Conservation (phyloP, 1,140 invertebrate species). For the Glossosoma conforme region DNA sequence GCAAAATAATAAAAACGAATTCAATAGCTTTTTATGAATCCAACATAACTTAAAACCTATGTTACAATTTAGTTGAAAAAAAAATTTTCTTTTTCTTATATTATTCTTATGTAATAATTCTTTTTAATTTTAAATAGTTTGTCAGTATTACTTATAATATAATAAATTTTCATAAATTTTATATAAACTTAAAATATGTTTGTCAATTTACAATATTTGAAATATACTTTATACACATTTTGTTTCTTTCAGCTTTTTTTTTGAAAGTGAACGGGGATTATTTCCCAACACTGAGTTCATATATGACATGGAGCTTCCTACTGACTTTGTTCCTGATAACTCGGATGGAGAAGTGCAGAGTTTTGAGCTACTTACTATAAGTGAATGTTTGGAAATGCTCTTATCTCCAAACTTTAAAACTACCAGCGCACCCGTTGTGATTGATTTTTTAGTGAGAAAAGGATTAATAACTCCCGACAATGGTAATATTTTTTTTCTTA, state of each 20-base stretch:
- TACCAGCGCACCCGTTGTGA: conserved; percentile 81
- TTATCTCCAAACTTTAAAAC: conserved; percentile 85
- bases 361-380: conserved; percentile 79
- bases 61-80: too few species aligned
- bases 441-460: conserved; percentile 89
- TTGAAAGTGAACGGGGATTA: conserved; percentile 85
- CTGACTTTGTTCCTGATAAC: conserved; percentile 84
- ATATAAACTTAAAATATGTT: conserved; percentile 5
- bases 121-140: too few species aligned
- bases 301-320: conserved; percentile 87
- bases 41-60: too few species aligned
- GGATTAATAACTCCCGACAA: conserved; percentile 84
- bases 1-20: too few species aligned
- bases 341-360: conserved; percentile 89
- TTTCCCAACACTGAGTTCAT: conserved; percentile 94
- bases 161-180: too few species aligned
- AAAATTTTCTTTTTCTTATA: too few species aligned
- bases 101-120: too few species aligned
- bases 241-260: conserved; percentile 68
- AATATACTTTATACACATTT: too few species aligned
- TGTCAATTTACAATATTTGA: background rate
- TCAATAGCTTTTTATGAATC: too few species aligned
- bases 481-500: too few species aligned
- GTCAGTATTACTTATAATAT: too few species aligned
- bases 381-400: conserved; percentile 73